Evolutionary conservation across 2,797 vertebrate genomes (phyloP).

Genomic region (Neosilurus hyrtlii): DNA sequence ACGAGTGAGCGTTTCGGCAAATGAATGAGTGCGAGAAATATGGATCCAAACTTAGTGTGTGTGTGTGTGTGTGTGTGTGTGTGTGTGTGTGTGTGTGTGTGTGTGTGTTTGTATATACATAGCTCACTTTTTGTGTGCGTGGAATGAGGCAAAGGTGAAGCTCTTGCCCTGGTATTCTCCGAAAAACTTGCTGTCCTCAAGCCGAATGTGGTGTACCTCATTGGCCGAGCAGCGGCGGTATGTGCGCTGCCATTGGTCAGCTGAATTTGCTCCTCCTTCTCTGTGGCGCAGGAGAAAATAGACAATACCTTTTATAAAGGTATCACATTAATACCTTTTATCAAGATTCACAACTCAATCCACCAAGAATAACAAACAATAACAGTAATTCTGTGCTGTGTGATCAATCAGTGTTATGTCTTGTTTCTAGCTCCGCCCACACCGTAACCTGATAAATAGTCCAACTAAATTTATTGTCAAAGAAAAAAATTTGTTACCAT

Average conservation of each 20-base stretch:
- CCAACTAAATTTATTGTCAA: background rate
- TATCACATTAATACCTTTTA: slow-evolving; percentile 57
- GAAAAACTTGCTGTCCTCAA: slow-evolving; percentile 85
- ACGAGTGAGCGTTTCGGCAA: too few relatives aligned
- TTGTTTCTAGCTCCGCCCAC: background rate
- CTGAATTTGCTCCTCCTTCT: slow-evolving; percentile 72
- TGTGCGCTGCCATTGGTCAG: slow-evolving; percentile 82
- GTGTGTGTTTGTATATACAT: background rate
- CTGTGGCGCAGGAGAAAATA: slow-evolving; percentile 56
- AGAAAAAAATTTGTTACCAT: background rate
- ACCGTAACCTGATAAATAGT: background rate
- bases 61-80: background rate
- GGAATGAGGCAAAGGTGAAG: slow-evolving; percentile 84
- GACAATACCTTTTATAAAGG: background rate
- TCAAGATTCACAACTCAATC: slow-evolving; percentile 19
- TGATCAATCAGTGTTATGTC: background rate
- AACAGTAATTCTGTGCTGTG: background rate
- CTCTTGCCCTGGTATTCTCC: slow-evolving; percentile 85
- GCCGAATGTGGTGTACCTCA: slow-evolving; percentile 82
- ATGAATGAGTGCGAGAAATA: background rate
- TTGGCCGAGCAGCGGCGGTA: slow-evolving; percentile 83
- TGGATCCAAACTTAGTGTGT: background rate
- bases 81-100: background rate
- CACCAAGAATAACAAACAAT: background rate
- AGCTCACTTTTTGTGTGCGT: slow-evolving; percentile 83